Evolutionary conservation across 2,888 invertebrate species (phyloP), one percentile per base, ranked within the genome.

Genomic region (Acheta domesticus): DNA sequence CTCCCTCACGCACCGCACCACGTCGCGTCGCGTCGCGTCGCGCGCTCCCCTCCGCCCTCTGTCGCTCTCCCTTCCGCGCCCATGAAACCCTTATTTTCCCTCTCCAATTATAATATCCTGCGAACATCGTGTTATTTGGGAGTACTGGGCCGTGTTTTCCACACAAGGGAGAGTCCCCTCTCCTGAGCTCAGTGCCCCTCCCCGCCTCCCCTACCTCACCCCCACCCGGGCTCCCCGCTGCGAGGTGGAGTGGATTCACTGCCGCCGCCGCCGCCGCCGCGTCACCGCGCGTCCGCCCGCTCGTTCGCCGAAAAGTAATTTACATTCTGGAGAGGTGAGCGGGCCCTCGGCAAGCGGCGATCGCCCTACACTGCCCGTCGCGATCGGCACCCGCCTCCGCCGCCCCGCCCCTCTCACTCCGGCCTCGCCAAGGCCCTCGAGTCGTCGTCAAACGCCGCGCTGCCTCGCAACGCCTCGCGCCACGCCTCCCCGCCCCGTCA

Each of bases 241-340:
- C 14, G 62, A 62, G 14, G n/a, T n/a, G 14, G 62, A 62, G n/a
- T 62, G 62, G 62, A 62, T 62, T 62, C 62, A 19, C n/a, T n/a
- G 62, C n/a, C 16, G n/a, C 62, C 62, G 8, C 62, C 50, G 16
- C 62, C 62, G 14, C n/a, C 62, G 16, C 62, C 14, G n/a, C 14
- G 62, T n/a, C 14, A 62, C 62, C 62, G 14, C 62, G n/a, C 62
- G 62, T 19, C 62, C 62, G 62, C 62, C 76, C 49, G 48, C 12
- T 3, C 76, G 76, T 76, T 76, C 76, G 79, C 75, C 79, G 76
- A 79, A 79, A 79, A 76, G 76, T 79, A 76, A 79, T 79, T 79
- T 79, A 79, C 79, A 79, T 79, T 49, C 73, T 79, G 48, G 79
- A 79, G 79, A 75, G 79, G 62, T 62, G 62, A 19, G 62, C 14